These are phyloP conservation scores for Zosterops hypoxanthus DNA, from an alignment of 2,113 vertebrate species.

Conservation along the genomic window DNA sequence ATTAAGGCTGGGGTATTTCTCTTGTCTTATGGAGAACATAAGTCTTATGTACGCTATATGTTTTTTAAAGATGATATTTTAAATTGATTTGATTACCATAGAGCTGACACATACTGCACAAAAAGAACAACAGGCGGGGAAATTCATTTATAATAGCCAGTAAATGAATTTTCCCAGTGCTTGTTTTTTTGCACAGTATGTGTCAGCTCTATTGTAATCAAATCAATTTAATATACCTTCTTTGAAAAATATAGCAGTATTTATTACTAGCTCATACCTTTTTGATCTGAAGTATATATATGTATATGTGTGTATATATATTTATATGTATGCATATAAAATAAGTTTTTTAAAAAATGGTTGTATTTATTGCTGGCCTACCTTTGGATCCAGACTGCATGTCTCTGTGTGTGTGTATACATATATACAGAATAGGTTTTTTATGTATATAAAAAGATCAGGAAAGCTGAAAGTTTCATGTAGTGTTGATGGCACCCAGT, in stretches of 20 bases:
- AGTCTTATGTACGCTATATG: not conserved
- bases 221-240: conserved; percentile 50
- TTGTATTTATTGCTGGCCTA: conserved; percentile 1
- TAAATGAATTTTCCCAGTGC: conserved; percentile 53
- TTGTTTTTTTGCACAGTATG: conserved; percentile 23
- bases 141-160: conserved; percentile 62
- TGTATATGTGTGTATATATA: not conserved
- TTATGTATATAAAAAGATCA: not conserved
- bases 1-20: not conserved
- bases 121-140: conserved; percentile 42
- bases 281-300: not conserved
- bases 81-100: conserved; percentile 45
- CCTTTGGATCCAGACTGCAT: not conserved
- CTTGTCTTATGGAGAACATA: not conserved
- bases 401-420: rapidly evolving
- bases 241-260: conserved; percentile 33
- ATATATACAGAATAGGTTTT: not conserved
- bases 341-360: not conserved
- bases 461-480: not conserved
- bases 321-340: not conserved
- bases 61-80: conserved; percentile 48
- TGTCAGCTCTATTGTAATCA: conserved; percentile 57
- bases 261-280: conserved; percentile 15
- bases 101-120: conserved; percentile 32
- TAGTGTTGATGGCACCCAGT: not conserved